These are phyloP conservation scores for Gadus macrocephalus DNA, from an alignment of 2,113 vertebrate genomes.

Conservation along the genomic window DNA sequence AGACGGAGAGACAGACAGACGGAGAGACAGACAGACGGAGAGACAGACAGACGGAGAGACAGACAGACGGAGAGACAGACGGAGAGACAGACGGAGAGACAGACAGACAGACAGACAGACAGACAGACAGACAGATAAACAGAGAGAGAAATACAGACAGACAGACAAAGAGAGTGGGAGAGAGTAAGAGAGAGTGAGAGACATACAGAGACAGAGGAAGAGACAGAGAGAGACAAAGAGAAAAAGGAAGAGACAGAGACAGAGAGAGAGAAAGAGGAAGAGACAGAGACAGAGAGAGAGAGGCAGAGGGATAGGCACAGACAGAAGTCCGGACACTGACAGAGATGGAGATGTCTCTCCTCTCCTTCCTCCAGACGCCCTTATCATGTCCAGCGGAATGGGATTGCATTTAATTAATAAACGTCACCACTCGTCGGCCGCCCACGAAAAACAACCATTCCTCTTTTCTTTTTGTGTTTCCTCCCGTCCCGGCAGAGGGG, in stretches of 20 bases:
- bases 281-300: not conserved
- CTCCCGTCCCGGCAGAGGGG: too few species aligned
- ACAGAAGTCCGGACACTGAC: not conserved
- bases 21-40: too few species aligned
- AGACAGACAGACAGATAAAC: not conserved
- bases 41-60: not conserved
- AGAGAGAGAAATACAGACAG: not conserved
- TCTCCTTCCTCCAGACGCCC: too few species aligned
- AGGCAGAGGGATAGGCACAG: too few species aligned
- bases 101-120: too few species aligned
- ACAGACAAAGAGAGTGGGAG: not conserved
- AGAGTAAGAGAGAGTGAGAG: not conserved
- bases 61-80: not conserved
- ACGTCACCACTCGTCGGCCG: slow-evolving; percentile 3
- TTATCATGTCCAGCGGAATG: not conserved
- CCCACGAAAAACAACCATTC: slow-evolving; percentile 35
- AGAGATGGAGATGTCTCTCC: not conserved
- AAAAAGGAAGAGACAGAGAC: not conserved
- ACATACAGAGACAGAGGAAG: not conserved
- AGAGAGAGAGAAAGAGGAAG: not conserved
- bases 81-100: not conserved
- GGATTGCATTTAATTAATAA: slow-evolving; percentile 32
- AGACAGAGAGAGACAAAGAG: not conserved
- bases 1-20: not conserved
- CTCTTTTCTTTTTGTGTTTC: not conserved